phyloP scores from a whole-genome alignment of 2,888 invertebrate species.

The Sinodicranocentrus sp. region DNA sequence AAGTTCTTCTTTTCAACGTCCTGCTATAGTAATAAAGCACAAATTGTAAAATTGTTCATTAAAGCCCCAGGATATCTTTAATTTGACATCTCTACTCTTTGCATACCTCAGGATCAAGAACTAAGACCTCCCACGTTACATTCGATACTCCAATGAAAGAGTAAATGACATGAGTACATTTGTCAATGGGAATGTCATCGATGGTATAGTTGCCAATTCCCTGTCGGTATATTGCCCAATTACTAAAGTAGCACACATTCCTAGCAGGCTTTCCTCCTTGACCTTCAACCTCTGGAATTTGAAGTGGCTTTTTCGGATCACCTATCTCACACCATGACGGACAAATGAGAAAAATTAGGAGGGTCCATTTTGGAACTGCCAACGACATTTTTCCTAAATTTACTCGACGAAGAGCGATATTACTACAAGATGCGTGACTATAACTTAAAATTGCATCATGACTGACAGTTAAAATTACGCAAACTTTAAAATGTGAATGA shows the following conservation, averaged over 20 bases:
- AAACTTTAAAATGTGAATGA: no score
- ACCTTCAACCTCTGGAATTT: conserved; percentile 60
- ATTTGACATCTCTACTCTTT: no score
- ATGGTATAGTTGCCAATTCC: conserved; percentile 90
- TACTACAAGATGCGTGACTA: no score
- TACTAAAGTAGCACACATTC: conserved; percentile 83
- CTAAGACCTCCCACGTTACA: conserved; percentile 86
- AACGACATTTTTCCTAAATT: no score
- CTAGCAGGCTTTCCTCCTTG: conserved; percentile 71
- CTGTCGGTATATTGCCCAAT: conserved; percentile 92
- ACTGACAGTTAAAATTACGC: no score
- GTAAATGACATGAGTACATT: conserved; percentile 92
- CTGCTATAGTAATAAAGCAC: conserved; percentile 47
- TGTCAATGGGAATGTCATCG: conserved; percentile 88
- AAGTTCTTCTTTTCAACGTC: conserved; percentile 77
- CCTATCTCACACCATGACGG: not conserved
- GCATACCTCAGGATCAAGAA: conserved; percentile 85
- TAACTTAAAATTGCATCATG: no score
- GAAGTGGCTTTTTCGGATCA: not conserved
- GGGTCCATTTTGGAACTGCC: no score
- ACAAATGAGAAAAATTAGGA: no score
- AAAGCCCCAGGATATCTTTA: no score
- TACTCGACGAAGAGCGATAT: no score
- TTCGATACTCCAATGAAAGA: conserved; percentile 93
- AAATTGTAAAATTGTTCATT: not conserved